phyloP scores from a whole-genome alignment of 2,797 vertebrate species.

The Buceros bicornis region DNA sequence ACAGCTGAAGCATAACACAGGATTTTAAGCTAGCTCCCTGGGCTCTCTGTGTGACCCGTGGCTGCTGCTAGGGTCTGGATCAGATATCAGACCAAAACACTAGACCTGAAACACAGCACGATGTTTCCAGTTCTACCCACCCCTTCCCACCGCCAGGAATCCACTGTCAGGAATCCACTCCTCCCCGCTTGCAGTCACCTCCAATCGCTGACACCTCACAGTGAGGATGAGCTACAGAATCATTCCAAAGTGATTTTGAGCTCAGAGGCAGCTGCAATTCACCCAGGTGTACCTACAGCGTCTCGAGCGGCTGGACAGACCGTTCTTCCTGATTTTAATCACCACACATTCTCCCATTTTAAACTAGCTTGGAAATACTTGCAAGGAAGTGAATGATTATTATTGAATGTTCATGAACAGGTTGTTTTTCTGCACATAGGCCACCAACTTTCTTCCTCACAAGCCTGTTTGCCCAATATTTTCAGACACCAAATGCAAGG shows the following conservation, averaged over 20 bases:
- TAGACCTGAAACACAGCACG: neutral
- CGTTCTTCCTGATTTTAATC: neutral
- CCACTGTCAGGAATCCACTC: neutral
- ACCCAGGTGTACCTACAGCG: neutral
- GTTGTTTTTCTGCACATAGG: fast-evolving
- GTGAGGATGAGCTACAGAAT: neutral
- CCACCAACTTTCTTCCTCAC: neutral
- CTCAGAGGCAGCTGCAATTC: neutral
- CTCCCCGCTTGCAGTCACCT: neutral
- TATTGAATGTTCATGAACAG: neutral
- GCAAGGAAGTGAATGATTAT: neutral
- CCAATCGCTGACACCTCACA: fast-evolving
- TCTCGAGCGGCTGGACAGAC: neutral
- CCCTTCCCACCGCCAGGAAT: neutral
- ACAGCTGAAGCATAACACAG: neutral
- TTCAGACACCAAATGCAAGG: neutral
- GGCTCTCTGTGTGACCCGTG: neutral
- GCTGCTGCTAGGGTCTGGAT: neutral
- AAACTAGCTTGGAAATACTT: neutral
- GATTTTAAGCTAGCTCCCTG: neutral
- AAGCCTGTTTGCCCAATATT: neutral
- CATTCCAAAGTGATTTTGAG: neutral
- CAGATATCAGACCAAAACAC: neutral
- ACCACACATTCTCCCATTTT: neutral
- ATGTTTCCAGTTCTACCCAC: neutral